Percentiles rank a stretch among this genome's conserved stretches.
phyloP scores from a whole-genome alignment of 2,797 vertebrate genomes.

The Babyrousa celebensis region DNA sequence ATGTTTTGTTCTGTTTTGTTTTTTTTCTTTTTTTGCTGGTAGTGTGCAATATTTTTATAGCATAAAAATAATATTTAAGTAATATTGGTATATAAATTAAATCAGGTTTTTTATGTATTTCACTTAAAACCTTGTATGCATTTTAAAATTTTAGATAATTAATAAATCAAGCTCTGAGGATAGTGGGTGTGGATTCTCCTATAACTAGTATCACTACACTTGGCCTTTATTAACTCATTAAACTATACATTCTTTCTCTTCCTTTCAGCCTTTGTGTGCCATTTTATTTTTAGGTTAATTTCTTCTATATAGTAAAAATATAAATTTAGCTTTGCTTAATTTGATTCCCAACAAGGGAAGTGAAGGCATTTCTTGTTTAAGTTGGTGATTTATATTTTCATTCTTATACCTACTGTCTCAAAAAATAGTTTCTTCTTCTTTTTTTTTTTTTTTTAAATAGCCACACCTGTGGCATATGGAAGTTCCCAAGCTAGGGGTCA shows the following conservation, averaged over 20 bases:
- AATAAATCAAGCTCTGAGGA: not conserved
- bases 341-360: not conserved
- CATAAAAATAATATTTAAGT: not conserved
- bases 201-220: not conserved
- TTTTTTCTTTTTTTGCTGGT: not conserved
- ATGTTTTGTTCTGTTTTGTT: not conserved
- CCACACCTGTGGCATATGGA: no score
- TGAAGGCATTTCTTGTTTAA: not conserved
- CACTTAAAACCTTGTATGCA: not conserved
- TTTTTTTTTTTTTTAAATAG: no score
- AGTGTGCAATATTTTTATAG: not conserved
- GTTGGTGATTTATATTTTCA: not conserved
- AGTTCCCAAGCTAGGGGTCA: no score
- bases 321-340: not conserved
- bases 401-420: not conserved
- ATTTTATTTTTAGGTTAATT: constrained; percentile 6
- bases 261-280: not conserved
- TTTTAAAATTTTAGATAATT: not conserved
- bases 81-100: not conserved
- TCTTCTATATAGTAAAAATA: not conserved
- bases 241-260: not conserved
- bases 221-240: not conserved
- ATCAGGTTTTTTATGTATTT: not conserved
- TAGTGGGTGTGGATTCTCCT: not conserved
- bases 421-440: not conserved